Percentiles rank a stretch among this genome's conserved stretches.
phyloP scores from a whole-genome alignment of 1,140 invertebrate species.

The Trichonephila clavipes region DNA sequence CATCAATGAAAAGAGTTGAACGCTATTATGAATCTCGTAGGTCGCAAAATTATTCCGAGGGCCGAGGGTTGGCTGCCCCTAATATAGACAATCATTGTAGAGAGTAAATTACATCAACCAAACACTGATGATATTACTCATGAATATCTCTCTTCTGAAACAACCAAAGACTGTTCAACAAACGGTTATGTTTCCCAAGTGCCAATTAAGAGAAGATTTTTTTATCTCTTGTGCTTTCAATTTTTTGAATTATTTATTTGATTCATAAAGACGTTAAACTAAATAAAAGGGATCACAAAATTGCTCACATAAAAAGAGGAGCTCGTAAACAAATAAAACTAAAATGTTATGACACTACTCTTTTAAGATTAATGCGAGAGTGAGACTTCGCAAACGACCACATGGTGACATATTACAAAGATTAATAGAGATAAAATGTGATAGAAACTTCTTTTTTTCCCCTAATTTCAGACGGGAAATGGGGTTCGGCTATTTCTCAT shows the following conservation, averaged over 20 bases:
- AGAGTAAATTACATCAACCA: no score
- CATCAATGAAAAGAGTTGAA: no score
- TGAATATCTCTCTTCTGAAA: neutral
- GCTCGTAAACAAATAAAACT: neutral
- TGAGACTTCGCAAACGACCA: neutral
- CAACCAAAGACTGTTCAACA: neutral
- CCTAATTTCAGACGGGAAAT: neutral
- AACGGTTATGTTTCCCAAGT: neutral
- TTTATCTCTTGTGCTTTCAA: neutral
- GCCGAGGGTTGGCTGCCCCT: no score
- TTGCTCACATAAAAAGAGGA: neutral
- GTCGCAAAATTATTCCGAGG: no score
- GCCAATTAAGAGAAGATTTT: neutral
- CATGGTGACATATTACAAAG: conserved; percentile 25
- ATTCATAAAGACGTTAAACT: neutral
- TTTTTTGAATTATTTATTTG: neutral
- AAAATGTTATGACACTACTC: neutral
- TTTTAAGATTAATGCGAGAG: conserved; percentile 15
- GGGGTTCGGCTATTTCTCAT: neutral
- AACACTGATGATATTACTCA: neutral
- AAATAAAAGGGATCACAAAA: conserved; percentile 3
- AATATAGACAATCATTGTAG: no score
- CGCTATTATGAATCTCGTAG: no score
- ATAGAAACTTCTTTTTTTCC: neutral
- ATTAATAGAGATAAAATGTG: conserved; percentile 36